These are phyloP conservation scores for Tonatia bakeri DNA, from an alignment of 2,113 vertebrate species.

Conservation along the genomic window DNA sequence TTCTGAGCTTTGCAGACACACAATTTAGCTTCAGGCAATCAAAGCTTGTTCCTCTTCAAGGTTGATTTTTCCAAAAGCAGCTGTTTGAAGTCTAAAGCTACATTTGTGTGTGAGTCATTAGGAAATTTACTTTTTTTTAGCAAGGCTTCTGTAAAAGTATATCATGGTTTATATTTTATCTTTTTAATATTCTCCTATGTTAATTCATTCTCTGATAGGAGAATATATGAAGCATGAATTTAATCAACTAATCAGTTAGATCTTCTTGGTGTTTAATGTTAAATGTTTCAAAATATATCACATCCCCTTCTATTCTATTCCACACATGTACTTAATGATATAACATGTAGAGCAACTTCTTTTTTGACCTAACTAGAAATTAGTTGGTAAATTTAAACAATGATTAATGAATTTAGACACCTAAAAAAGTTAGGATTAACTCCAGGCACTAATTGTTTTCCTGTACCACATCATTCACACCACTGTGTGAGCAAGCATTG, in stretches of 20 bases:
- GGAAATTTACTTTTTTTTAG: background rate
- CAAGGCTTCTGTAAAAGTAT: background rate
- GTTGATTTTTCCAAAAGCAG: slow-evolving; percentile 59
- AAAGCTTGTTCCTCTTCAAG: slow-evolving; percentile 62
- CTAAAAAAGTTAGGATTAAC: background rate
- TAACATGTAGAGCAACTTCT: background rate
- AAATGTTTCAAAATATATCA: background rate
- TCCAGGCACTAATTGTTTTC: background rate
- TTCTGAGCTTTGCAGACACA: background rate
- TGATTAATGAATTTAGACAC: background rate
- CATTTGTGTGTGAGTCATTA: slow-evolving; percentile 38
- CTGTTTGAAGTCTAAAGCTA: slow-evolving; percentile 38
- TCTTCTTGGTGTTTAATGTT: background rate
- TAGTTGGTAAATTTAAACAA: slow-evolving; percentile 29
- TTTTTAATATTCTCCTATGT: background rate
- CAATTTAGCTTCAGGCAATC: slow-evolving; percentile 41
- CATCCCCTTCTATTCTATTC: background rate
- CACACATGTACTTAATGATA: background rate
- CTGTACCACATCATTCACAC: background rate
- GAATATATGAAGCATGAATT: background rate
- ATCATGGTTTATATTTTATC: background rate
- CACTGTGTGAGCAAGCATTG: background rate
- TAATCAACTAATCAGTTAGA: background rate
- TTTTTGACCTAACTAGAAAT: background rate
- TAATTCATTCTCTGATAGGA: background rate